Evolutionary conservation across 2,113 vertebrate species (phyloP).

Genomic region (Paramisgurnus dabryanus): DNA sequence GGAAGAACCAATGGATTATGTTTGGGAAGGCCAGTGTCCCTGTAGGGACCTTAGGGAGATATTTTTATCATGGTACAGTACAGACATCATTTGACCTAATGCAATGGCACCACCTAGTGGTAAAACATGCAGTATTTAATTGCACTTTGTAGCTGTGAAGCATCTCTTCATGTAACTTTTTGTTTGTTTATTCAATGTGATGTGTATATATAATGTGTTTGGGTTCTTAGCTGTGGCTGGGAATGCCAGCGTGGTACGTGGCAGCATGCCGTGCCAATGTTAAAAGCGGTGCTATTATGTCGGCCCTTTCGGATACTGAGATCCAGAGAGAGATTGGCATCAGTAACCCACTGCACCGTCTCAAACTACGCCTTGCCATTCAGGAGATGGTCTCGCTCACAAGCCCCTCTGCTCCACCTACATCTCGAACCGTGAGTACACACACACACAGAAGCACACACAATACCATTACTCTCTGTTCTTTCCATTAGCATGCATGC

Average conservation of each 20-base stretch:
- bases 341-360: conserved; percentile 94
- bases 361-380: conserved; percentile 95
- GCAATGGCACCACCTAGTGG: conserved; percentile 6
- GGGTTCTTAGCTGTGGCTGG: conserved; percentile 87
- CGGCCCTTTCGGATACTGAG: conserved; percentile 94
- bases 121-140: not conserved
- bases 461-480: not conserved
- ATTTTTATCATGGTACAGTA: too few species aligned
- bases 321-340: conserved; percentile 99
- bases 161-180: not conserved
- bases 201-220: conserved; percentile 4
- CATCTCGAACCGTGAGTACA: conserved; percentile 94
- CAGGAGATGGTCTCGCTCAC: conserved; percentile 99
- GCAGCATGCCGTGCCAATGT: conserved; percentile 97
- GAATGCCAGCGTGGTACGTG: conserved; percentile 98
- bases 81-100: not conserved
- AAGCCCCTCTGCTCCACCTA: conserved; percentile 96
- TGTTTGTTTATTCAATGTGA: too few species aligned
- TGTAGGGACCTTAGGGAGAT: too few species aligned
- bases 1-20: too few species aligned
- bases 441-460: conserved; percentile 10
- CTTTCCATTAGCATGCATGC: conserved; percentile 8
- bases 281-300: conserved; percentile 99
- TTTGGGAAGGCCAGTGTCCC: too few species aligned
- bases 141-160: not conserved